Evolutionary conservation across 2,888 invertebrate genomes (phyloP).

Genomic region (Drosophila neotestacea): DNA sequence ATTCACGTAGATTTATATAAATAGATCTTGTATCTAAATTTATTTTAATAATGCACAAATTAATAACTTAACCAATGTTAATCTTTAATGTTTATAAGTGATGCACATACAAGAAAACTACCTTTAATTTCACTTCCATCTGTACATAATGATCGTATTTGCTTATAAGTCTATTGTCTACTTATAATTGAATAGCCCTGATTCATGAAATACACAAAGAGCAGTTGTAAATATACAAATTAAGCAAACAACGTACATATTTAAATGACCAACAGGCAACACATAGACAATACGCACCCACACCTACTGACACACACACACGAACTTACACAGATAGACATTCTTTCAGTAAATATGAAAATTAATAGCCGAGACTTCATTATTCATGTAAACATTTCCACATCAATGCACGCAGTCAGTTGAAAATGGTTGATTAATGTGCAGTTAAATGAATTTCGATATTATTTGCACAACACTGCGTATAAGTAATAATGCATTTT

Average conservation of each 20-base stretch:
- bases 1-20: no score
- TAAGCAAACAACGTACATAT: constrained; percentile 32
- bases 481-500: constrained; percentile 38
- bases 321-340: background rate
- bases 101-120: background rate
- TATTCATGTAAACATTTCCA: constrained; percentile 64
- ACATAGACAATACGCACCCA: constrained; percentile 7
- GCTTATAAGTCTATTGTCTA: background rate
- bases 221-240: constrained; percentile 31
- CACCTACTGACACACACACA: constrained; percentile 9
- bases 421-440: constrained; percentile 70
- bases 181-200: constrained; percentile 10
- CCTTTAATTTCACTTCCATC: background rate
- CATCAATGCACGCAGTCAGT: constrained; percentile 50
- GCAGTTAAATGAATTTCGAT: constrained; percentile 40
- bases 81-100: background rate
- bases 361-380: constrained; percentile 63
- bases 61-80: background rate
- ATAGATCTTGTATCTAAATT: no score
- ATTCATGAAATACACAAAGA: constrained; percentile 13
- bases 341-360: constrained; percentile 53
- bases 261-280: constrained; percentile 29
- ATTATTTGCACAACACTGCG: constrained; percentile 37
- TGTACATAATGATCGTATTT: background rate
- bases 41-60: no score